Conservation (phyloP, 1,140 invertebrate species). For the Penaeus indicus region DNA sequence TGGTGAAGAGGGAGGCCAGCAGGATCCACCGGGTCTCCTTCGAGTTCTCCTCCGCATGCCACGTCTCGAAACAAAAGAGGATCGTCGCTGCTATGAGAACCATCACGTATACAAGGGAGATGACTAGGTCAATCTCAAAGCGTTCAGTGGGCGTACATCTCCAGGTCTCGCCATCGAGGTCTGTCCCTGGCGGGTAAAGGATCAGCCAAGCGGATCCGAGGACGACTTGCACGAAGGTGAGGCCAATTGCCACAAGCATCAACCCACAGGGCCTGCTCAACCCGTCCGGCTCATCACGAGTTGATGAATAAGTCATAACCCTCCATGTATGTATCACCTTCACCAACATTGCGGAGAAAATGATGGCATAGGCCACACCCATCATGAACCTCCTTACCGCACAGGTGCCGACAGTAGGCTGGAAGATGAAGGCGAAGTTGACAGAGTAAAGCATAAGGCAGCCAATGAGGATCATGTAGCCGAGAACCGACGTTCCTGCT, state of each 20-base stretch:
- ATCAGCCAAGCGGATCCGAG: slow-evolving; percentile 73
- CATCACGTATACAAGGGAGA: slow-evolving; percentile 73
- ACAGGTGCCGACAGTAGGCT: slow-evolving; percentile 71
- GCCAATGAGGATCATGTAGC: slow-evolving; percentile 72
- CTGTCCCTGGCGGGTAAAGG: slow-evolving; percentile 69
- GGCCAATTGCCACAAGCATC: slow-evolving; percentile 67
- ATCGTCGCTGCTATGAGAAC: slow-evolving; percentile 71
- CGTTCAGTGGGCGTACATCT: slow-evolving; percentile 69
- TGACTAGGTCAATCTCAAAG: slow-evolving; percentile 72
- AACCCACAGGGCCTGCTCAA: slow-evolving; percentile 70
- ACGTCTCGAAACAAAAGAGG: slow-evolving; percentile 71
- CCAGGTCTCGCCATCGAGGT: slow-evolving; percentile 64
- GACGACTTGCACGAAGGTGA: slow-evolving; percentile 71
- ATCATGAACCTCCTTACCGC: slow-evolving; percentile 71
- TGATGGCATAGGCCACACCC: slow-evolving; percentile 72
- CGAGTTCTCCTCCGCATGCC: slow-evolving; percentile 69
- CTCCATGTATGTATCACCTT: slow-evolving; percentile 72
- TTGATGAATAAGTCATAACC: slow-evolving; percentile 39
- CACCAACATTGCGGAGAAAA: slow-evolving; percentile 72
- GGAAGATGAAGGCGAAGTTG: slow-evolving; percentile 73
- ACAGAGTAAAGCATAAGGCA: slow-evolving; percentile 71
- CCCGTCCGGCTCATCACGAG: slow-evolving; percentile 42
- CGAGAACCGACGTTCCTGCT: slow-evolving; percentile 72
- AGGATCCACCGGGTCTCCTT: slow-evolving; percentile 73
- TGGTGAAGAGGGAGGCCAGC: slow-evolving; percentile 69